Evolutionary conservation across 1,140 invertebrate genomes (phyloP).

Genomic region (Hermetia illucens): DNA sequence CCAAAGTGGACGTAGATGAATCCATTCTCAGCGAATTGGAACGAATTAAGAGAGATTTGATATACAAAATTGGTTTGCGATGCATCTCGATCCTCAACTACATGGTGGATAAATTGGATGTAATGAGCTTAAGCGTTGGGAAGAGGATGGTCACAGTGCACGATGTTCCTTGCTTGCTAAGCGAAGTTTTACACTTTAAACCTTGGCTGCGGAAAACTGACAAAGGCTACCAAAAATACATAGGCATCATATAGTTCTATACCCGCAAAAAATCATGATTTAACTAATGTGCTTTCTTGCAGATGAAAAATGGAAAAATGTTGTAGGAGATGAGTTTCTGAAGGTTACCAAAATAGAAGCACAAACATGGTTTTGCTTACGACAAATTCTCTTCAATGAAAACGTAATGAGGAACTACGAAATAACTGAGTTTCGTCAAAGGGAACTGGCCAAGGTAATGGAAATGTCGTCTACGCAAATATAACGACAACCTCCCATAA

Average conservation of each 20-base stretch:
- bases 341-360: slow-evolving; percentile 50
- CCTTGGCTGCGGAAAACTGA: slow-evolving; percentile 52
- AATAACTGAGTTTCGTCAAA: slow-evolving; percentile 48
- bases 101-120: slow-evolving; percentile 36
- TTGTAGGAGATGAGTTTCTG: slow-evolving; percentile 32
- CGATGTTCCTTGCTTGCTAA: slow-evolving; percentile 57
- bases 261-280: background rate
- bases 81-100: slow-evolving; percentile 53
- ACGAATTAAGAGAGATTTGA: slow-evolving; percentile 45
- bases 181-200: slow-evolving; percentile 45
- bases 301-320: slow-evolving; percentile 47
- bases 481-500: background rate
- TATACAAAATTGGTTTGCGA: slow-evolving; percentile 55
- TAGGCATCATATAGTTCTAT: slow-evolving; percentile 18
- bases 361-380: slow-evolving; percentile 56
- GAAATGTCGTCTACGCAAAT: background rate
- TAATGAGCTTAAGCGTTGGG: slow-evolving; percentile 43
- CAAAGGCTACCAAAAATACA: slow-evolving; percentile 36
- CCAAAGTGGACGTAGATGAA: slow-evolving; percentile 32
- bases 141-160: slow-evolving; percentile 48
- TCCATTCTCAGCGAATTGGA: slow-evolving; percentile 40
- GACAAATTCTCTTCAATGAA: slow-evolving; percentile 49
- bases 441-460: slow-evolving; percentile 42
- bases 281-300: slow-evolving; percentile 3
- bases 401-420: slow-evolving; percentile 47